Evolutionary conservation across 2,113 vertebrate species (phyloP).

Genomic region (Laterallus jamaicensis): DNA sequence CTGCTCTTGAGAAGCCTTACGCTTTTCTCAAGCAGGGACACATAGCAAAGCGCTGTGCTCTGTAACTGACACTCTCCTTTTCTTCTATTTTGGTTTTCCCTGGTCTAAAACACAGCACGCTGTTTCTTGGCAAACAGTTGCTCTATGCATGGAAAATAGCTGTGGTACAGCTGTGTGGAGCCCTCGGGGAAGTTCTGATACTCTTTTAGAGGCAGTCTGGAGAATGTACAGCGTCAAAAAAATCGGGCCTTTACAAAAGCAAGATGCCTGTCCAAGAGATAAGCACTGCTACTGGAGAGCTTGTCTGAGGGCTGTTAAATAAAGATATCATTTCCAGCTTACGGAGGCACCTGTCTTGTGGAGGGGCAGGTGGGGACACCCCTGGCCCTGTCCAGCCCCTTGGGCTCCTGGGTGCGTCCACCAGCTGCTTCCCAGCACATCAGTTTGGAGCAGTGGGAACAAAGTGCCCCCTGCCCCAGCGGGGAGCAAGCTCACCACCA

Average conservation of each 20-base stretch:
- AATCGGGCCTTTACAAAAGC: neutral
- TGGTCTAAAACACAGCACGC: neutral
- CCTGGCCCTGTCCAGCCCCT: neutral
- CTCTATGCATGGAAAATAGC: neutral
- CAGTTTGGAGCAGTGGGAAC: neutral
- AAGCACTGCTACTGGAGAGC: neutral
- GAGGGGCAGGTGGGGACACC: too few species aligned
- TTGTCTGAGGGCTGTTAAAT: neutral
- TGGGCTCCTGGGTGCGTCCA: rapidly evolving
- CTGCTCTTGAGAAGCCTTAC: neutral
- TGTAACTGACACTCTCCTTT: neutral
- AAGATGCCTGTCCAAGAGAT: neutral
- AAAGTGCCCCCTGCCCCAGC: neutral
- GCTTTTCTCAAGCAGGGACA: neutral
- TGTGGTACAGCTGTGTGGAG: neutral
- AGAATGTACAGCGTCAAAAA: neutral
- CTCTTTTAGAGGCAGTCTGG: neutral
- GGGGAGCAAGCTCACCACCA: rapidly evolving
- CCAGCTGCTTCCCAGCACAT: neutral
- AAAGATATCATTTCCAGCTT: neutral
- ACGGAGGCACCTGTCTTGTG: neutral
- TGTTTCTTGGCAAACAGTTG: neutral
- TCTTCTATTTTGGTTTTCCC: neutral
- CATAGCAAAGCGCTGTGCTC: neutral
- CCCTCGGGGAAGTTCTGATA: neutral